Conservation (phyloP, 2,797 vertebrate species). For the Channallabes apus region DNA sequence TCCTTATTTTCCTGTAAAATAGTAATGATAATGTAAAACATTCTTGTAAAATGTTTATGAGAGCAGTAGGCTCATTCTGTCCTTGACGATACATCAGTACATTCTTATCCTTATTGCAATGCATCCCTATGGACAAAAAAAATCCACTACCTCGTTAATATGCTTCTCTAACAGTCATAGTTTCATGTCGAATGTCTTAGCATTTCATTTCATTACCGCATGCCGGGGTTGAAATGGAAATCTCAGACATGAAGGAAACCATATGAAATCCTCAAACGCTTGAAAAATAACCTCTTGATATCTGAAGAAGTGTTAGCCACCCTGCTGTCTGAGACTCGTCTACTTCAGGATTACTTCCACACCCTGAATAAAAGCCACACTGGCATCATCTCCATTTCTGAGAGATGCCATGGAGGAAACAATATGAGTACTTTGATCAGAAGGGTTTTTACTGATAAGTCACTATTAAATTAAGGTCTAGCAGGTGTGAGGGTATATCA, state of each 20-base stretch:
- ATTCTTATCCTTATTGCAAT: neutral
- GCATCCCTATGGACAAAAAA: neutral
- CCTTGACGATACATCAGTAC: neutral
- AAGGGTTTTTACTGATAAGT: too few species aligned
- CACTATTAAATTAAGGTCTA: neutral
- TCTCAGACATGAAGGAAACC: neutral
- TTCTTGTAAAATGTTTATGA: neutral
- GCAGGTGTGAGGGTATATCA: neutral
- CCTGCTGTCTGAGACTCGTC: neutral
- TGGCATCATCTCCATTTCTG: neutral
- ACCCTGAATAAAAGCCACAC: neutral
- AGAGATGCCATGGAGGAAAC: neutral
- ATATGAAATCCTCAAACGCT: neutral
- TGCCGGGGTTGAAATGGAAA: neutral
- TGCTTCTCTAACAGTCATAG: neutral
- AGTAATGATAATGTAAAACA: too few species aligned
- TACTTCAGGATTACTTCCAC: neutral
- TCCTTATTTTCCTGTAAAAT: too few species aligned
- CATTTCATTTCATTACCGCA: neutral
- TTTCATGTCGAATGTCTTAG: neutral
- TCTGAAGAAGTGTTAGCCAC: neutral
- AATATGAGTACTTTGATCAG: neutral
- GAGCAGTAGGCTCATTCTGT: neutral
- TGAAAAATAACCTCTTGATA: neutral
- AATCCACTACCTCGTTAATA: neutral